These are phyloP conservation scores for Sarcophaga bullata DNA, from an alignment of 1,140 invertebrate species.

Conservation along the genomic window DNA sequence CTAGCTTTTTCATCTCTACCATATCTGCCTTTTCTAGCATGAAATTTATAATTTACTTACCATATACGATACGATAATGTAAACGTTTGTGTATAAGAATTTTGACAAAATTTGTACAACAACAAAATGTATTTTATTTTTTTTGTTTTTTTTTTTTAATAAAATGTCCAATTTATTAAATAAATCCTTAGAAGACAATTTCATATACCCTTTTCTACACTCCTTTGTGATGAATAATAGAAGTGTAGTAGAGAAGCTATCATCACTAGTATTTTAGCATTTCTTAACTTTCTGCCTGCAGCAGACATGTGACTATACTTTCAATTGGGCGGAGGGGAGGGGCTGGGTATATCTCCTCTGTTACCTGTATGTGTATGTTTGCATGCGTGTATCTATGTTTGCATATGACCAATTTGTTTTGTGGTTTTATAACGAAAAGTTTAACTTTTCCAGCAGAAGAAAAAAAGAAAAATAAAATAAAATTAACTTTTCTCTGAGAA, in stretches of 20 bases:
- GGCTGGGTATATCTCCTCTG: too few relatives aligned
- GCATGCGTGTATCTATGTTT: not conserved
- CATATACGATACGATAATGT: not conserved
- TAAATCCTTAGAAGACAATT: not conserved
- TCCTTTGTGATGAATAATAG: not conserved
- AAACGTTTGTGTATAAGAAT: not conserved
- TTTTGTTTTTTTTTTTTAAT: not conserved
- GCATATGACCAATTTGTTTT: conserved; percentile 21
- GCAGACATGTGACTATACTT: too few relatives aligned
- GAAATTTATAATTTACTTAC: not conserved
- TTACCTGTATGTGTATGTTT: not conserved
- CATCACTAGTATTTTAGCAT: not conserved
- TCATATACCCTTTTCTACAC: too few relatives aligned
- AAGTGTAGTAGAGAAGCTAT: not conserved
- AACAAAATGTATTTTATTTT: not conserved
- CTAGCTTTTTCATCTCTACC: not conserved
- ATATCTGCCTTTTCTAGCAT: not conserved
- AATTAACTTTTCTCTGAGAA: too few relatives aligned
- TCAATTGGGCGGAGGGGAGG: too few relatives aligned
- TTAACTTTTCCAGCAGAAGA: not conserved
- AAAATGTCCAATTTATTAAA: not conserved
- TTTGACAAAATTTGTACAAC: not conserved
- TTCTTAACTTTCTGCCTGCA: not conserved
- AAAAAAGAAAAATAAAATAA: not conserved
- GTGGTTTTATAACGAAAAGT: not conserved